Percentiles rank a stretch among this genome's conserved stretches.
Conservation (phyloP, 2,888 invertebrate genomes). For the Sipha maydis region DNA sequence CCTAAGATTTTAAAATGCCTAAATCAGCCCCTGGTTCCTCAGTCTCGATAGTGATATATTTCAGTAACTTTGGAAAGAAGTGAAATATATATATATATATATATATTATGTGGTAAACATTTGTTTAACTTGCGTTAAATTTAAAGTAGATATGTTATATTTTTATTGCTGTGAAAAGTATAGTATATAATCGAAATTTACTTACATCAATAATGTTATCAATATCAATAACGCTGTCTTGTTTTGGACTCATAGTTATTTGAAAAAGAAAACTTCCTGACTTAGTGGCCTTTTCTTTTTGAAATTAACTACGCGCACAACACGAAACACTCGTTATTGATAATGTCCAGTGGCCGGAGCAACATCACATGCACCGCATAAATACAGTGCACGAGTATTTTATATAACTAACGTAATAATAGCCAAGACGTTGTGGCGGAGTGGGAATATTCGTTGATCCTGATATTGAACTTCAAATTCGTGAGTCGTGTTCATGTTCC, state of each 20-base stretch:
- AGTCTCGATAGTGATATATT: too few relatives aligned
- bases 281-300: slow-evolving; percentile 31
- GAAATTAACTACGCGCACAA: slow-evolving; percentile 43
- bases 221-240: slow-evolving; percentile 42
- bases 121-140: background rate
- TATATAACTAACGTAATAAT: slow-evolving; percentile 4
- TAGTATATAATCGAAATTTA: background rate
- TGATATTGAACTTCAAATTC: slow-evolving; percentile 58
- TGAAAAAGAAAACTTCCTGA: slow-evolving; percentile 56
- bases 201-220: slow-evolving; percentile 39
- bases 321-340: slow-evolving; percentile 35
- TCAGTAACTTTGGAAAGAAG: too few relatives aligned
- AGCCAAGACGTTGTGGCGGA: background rate
- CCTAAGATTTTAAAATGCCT: too few relatives aligned
- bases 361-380: slow-evolving; percentile 43
- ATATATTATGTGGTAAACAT: too few relatives aligned
- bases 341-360: slow-evolving; percentile 32
- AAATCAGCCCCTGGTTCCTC: too few relatives aligned
- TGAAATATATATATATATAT: too few relatives aligned
- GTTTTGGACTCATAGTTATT: slow-evolving; percentile 56
- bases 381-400: slow-evolving; percentile 21
- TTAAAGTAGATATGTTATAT: background rate
- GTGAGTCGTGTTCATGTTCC: background rate
- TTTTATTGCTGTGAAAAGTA: background rate
- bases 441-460: slow-evolving; percentile 34